phyloP scores from a whole-genome alignment of 2,888 invertebrate genomes.

The Ephialtes manifestator region DNA sequence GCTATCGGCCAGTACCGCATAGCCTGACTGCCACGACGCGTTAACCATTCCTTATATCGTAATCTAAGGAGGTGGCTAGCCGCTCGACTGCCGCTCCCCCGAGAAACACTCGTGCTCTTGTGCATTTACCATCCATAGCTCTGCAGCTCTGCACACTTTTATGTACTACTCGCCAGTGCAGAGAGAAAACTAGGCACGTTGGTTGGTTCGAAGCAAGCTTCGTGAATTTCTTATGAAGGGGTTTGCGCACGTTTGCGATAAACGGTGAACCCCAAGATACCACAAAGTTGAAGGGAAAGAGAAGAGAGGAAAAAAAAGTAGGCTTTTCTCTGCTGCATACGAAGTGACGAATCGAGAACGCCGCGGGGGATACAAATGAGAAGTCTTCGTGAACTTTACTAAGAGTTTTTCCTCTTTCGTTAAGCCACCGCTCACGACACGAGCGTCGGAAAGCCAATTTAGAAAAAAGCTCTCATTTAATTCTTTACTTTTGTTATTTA shows the following conservation, averaged over 20 bases:
- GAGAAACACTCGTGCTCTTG: slow-evolving; percentile 55
- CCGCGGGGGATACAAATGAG: slow-evolving; percentile 9
- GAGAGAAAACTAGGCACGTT: slow-evolving; percentile 9
- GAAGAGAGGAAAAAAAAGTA: not conserved
- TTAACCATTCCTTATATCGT: slow-evolving; percentile 82
- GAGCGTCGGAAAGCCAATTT: not conserved
- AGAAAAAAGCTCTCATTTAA: not conserved
- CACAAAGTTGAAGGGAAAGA: not conserved
- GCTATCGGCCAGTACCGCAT: slow-evolving; percentile 73
- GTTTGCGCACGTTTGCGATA: slow-evolving; percentile 71
- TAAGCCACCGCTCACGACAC: not conserved
- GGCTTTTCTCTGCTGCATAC: slow-evolving; percentile 11
- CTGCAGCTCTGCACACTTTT: slow-evolving; percentile 21
- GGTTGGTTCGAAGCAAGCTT: slow-evolving; percentile 65
- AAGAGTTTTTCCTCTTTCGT: not conserved
- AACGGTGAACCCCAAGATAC: slow-evolving; percentile 28
- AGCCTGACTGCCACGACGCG: slow-evolving; percentile 75
- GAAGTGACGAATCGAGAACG: slow-evolving; percentile 10
- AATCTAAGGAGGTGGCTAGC: slow-evolving; percentile 82
- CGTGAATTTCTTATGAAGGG: slow-evolving; percentile 81
- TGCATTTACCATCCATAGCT: not conserved
- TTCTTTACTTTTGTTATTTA: slow-evolving; percentile 24
- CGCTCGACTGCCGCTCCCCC: slow-evolving; percentile 71
- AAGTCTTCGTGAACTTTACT: not conserved
- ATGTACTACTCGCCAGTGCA: slow-evolving; percentile 24